Evolutionary conservation across 2,888 invertebrate species (phyloP).

Genomic region (Cylindroiulus punctatus): DNA sequence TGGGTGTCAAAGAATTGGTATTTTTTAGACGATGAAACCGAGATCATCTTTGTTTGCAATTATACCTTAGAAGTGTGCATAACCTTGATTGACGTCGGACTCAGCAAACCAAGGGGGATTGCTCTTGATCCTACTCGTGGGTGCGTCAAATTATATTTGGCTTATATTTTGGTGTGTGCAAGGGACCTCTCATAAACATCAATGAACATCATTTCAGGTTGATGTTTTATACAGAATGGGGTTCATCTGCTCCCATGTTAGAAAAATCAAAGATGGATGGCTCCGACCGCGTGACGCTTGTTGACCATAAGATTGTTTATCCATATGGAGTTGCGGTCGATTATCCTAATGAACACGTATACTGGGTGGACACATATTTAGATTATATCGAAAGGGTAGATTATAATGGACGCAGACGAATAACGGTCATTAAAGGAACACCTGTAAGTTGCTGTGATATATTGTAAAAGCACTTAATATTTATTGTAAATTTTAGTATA

Average conservation of each 20-base stretch:
- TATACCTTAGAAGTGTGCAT: constrained; percentile 74
- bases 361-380: constrained; percentile 84
- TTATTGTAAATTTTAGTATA: too few relatives aligned
- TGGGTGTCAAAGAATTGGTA: constrained; percentile 91
- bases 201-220: constrained; percentile 66
- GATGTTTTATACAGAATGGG: constrained; percentile 84
- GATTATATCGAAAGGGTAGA: constrained; percentile 81
- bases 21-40: constrained; percentile 76
- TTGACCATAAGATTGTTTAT: constrained; percentile 78
- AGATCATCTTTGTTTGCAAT: constrained; percentile 78
- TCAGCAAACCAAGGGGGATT: constrained; percentile 78
- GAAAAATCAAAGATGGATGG: constrained; percentile 76
- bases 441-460: constrained; percentile 65
- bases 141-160: constrained; percentile 64
- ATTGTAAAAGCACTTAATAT: neutral
- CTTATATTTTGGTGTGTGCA: neutral
- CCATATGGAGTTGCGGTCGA: constrained; percentile 80
- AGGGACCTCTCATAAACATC: neutral
- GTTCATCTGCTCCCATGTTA: constrained; percentile 73
- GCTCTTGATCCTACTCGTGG: constrained; percentile 82
- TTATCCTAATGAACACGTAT: constrained; percentile 75
- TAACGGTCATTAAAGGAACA: constrained; percentile 71
- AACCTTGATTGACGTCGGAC: constrained; percentile 75
- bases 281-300: constrained; percentile 71
- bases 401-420: constrained; percentile 77